Conservation (phyloP, 1,140 invertebrate species). For the Drosophila micromelanica region DNA sequence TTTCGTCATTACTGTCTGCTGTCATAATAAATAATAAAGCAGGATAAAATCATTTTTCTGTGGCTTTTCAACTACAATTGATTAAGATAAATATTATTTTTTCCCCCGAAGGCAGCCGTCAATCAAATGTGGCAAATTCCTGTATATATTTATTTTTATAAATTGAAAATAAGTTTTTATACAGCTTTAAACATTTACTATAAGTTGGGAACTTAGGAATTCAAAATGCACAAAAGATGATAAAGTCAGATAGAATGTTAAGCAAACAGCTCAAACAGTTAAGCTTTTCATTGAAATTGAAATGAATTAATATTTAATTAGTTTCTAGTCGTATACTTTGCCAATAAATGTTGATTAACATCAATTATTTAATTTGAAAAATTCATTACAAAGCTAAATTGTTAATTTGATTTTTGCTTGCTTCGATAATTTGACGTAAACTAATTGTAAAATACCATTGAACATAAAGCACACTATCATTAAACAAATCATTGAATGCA, state of each 20-base stretch:
- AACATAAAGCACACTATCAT: slow-evolving; percentile 10
- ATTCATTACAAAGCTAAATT: neutral
- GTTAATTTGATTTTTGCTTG: neutral
- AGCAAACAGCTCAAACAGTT: neutral
- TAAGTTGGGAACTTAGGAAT: too few species aligned
- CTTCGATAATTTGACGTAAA: neutral
- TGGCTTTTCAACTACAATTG: neutral
- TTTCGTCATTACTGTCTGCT: neutral
- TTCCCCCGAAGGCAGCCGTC: neutral
- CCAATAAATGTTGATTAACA: too few species aligned
- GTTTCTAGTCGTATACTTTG: too few species aligned
- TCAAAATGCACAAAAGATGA: too few species aligned
- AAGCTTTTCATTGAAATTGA: too few species aligned
- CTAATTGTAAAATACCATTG: neutral
- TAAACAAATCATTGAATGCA: neutral
- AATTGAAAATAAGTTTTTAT: neutral
- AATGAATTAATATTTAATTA: neutral
- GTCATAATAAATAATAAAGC: neutral
- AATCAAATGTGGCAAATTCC: slow-evolving; percentile 1
- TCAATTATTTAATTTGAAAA: neutral
- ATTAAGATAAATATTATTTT: slow-evolving; percentile 5
- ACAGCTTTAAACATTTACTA: too few species aligned
- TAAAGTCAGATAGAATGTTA: neutral
- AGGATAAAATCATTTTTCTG: neutral
- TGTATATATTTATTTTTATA: neutral